Percentiles rank a stretch among this genome's conserved stretches.
Conservation (phyloP, 2,888 invertebrate species). For the Oithona nana region DNA sequence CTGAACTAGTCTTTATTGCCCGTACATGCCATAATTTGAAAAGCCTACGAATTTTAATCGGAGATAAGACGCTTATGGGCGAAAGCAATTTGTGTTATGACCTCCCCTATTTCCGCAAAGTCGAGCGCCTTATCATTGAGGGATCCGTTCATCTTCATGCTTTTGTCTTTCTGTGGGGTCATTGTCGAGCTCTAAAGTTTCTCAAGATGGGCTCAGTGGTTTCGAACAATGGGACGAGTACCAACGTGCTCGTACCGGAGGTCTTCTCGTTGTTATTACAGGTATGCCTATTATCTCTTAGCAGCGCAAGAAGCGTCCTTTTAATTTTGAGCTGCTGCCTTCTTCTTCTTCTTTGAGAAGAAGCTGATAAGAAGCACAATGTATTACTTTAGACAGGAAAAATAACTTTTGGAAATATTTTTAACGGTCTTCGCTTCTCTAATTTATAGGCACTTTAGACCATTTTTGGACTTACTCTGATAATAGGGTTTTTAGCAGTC, state of each 20-base stretch:
- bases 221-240: slow-evolving; percentile 12
- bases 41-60: slow-evolving; percentile 12
- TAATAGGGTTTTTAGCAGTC: too few relatives aligned
- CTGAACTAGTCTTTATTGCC: slow-evolving; percentile 14
- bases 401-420: neutral
- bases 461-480: too few relatives aligned
- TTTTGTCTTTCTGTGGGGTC: slow-evolving; percentile 17
- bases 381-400: too few relatives aligned
- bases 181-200: slow-evolving; percentile 8
- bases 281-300: too few relatives aligned
- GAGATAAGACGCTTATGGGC: slow-evolving; percentile 15
- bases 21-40: slow-evolving; percentile 10
- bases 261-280: slow-evolving; percentile 15
- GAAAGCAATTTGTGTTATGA: slow-evolving; percentile 11
- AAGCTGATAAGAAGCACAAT: too few relatives aligned
- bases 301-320: too few relatives aligned
- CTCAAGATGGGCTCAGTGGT: slow-evolving; percentile 16
- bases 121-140: slow-evolving; percentile 15
- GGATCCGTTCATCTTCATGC: slow-evolving; percentile 16
- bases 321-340: too few relatives aligned
- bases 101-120: slow-evolving; percentile 1
- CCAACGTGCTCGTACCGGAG: slow-evolving; percentile 15
- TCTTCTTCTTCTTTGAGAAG: too few relatives aligned
- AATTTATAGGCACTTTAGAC: too few relatives aligned
- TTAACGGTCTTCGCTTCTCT: neutral